A percentile compares a stretch with the other conserved stretches of the same genome.
These are phyloP conservation scores for Petrophora chlorosata DNA, from an alignment of 2,888 invertebrate species.

Conservation along the genomic window DNA sequence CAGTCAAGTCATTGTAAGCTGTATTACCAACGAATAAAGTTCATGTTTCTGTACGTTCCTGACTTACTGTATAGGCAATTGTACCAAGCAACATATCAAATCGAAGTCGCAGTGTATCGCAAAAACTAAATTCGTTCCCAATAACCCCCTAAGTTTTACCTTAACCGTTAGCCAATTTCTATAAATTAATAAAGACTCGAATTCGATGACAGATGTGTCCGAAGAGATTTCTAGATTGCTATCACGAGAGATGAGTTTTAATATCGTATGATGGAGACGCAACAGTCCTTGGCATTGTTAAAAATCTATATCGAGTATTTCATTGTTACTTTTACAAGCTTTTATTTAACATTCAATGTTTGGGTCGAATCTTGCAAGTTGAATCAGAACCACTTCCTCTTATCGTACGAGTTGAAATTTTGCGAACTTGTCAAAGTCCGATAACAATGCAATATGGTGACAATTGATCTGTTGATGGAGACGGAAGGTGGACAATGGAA, in stretches of 20 bases:
- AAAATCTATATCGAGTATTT: background rate
- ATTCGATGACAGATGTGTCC: conserved; percentile 62
- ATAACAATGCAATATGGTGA: too few species aligned
- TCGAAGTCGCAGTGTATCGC: conserved; percentile 60
- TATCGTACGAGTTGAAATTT: too few species aligned
- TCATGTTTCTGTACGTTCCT: conserved; percentile 27
- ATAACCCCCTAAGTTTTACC: conserved; percentile 62
- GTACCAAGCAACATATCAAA: conserved; percentile 45
- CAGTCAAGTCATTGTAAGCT: conserved; percentile 20
- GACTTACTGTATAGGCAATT: conserved; percentile 46
- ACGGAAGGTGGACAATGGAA: too few species aligned
- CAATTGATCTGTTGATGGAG: too few species aligned
- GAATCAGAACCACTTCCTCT: too few species aligned
- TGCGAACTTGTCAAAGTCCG: too few species aligned
- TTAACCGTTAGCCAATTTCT: conserved; percentile 70
- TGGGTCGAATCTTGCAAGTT: too few species aligned
- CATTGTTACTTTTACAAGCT: too few species aligned
- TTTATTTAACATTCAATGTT: too few species aligned
- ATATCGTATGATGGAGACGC: conserved; percentile 46
- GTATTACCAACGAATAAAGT: conserved; percentile 25
- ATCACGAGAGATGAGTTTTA: conserved; percentile 51
- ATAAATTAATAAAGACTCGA: conserved; percentile 65
- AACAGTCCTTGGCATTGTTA: conserved; percentile 34
- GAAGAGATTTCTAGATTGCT: conserved; percentile 53
- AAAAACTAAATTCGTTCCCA: conserved; percentile 54